phyloP scores from a whole-genome alignment of 2,113 vertebrate genomes.

The Sialia sialis region DNA sequence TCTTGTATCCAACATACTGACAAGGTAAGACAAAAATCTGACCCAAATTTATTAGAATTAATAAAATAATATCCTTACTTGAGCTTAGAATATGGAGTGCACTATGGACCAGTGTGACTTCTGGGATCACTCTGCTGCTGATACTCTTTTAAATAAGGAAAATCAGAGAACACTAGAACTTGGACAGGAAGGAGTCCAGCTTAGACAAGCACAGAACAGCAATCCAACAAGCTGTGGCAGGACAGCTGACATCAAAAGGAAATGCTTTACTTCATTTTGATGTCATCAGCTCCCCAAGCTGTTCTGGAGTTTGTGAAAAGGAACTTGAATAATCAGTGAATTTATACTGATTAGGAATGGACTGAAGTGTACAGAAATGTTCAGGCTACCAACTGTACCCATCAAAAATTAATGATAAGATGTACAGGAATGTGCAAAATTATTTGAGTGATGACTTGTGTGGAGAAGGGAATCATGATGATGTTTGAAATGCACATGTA shows the following conservation, averaged over 20 bases:
- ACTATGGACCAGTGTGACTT: neutral
- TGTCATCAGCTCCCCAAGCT: neutral
- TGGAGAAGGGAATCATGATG: neutral
- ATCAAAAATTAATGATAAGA: neutral
- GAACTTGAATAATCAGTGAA: neutral
- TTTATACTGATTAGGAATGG: neutral
- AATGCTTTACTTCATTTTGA: neutral
- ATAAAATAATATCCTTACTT: neutral
- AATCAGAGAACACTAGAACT: neutral
- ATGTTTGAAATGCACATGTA: neutral
- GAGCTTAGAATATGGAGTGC: neutral
- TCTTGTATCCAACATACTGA: neutral
- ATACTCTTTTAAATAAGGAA: neutral
- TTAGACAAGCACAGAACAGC: neutral
- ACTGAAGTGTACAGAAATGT: neutral
- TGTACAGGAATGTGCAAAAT: neutral
- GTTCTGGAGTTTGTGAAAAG: neutral
- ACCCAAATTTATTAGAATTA: neutral
- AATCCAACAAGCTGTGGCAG: neutral
- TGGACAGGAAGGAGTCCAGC: neutral
- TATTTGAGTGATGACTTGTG: neutral
- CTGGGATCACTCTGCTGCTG: neutral
- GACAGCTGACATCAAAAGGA: neutral
- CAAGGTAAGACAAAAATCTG: neutral
- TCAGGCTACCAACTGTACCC: neutral